Conservation (phyloP, 2,888 invertebrate species). For the Melipona bicolor region DNA sequence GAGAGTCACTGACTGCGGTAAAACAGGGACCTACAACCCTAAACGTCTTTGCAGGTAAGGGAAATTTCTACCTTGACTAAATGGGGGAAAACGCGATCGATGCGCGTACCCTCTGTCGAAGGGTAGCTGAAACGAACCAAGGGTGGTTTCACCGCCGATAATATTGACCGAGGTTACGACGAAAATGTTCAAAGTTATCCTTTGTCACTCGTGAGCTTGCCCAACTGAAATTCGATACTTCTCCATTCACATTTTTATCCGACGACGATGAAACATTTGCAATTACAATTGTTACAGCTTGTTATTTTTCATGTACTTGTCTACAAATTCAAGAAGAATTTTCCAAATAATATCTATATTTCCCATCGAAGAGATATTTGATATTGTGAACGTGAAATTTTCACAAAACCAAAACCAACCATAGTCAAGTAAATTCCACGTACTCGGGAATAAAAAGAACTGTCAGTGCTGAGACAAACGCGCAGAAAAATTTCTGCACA, state of each 20-base stretch:
- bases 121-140: constrained; percentile 49
- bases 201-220: neutral
- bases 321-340: neutral
- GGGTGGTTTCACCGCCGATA: constrained; percentile 52
- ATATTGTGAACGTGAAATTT: no score
- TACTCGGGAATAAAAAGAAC: neutral
- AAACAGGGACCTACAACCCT: constrained; percentile 53
- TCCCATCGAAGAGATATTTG: neutral
- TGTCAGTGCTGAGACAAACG: neutral
- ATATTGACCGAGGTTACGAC: neutral
- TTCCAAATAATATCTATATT: neutral
- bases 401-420: no score
- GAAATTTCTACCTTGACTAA: constrained; percentile 15
- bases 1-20: constrained; percentile 74
- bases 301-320: neutral
- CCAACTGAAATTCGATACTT: neutral
- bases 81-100: constrained; percentile 11
- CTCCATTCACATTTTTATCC: neutral
- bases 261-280: neutral
- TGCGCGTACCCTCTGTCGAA: constrained; percentile 39
- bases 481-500: no score
- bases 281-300: neutral
- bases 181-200: neutral
- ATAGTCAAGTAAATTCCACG: neutral
- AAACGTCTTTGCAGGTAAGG: constrained; percentile 29